phyloP scores from a whole-genome alignment of 2,113 vertebrate genomes.

The Callipepla squamata region DNA sequence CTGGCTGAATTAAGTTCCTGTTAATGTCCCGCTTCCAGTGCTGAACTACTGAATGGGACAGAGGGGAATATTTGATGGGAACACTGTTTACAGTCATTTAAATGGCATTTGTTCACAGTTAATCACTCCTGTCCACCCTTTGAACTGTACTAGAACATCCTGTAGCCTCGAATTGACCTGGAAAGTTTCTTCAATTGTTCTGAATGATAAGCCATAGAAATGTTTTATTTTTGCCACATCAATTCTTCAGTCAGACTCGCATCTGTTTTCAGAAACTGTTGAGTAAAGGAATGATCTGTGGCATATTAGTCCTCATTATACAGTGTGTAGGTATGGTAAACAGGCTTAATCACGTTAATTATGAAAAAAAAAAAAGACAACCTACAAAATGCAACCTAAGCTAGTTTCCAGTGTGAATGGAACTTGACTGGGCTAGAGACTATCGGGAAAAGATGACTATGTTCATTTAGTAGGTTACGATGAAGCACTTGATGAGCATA shows the following conservation, averaged over 20 bases:
- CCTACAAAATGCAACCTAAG: background rate
- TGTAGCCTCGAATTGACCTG: background rate
- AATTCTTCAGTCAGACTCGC: background rate
- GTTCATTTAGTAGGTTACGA: background rate
- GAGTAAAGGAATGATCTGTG: background rate
- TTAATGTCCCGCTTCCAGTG: background rate
- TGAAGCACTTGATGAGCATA: background rate
- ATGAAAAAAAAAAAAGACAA: background rate
- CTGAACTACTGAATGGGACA: background rate
- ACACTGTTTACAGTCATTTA: background rate
- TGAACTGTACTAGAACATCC: background rate
- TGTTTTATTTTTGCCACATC: background rate
- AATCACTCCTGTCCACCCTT: background rate
- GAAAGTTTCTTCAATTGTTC: background rate
- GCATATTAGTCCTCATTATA: background rate
- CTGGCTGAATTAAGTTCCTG: background rate
- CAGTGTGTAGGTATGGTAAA: background rate
- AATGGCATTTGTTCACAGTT: background rate
- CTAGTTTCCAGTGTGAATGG: background rate
- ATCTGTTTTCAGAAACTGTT: background rate
- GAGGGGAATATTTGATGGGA: fast-evolving
- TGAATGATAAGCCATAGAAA: background rate
- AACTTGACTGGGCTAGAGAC: background rate
- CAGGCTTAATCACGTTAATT: background rate
- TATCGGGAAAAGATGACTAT: background rate